phyloP scores from a whole-genome alignment of 2,113 vertebrate genomes.

The Larimichthys crocea region DNA sequence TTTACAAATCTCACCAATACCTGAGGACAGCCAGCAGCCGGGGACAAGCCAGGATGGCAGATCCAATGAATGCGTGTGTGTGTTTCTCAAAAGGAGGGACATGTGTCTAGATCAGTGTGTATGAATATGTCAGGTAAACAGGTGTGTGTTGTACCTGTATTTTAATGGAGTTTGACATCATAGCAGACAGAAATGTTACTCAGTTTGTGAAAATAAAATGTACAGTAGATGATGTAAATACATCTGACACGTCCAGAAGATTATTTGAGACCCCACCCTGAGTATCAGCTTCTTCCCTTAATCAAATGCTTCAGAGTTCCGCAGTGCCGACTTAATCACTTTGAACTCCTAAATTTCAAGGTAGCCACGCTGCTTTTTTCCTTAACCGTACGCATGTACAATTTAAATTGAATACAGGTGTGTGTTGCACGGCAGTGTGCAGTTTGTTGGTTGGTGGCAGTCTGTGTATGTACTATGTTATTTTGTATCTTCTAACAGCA shows the following conservation, averaged over 20 bases:
- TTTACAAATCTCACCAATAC: conserved; percentile 75
- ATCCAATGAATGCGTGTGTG: conserved; percentile 4
- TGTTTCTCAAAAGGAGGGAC: neutral
- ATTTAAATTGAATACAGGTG: neutral
- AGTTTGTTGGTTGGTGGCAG: neutral
- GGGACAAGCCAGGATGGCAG: conserved; percentile 30
- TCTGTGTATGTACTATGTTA: neutral
- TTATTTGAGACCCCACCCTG: neutral
- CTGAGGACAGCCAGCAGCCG: conserved; percentile 54
- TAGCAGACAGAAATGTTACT: neutral
- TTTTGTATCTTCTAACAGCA: neutral
- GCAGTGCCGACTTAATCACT: neutral
- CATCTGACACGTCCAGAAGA: too few species aligned
- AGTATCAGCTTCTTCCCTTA: neutral
- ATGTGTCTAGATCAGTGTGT: neutral
- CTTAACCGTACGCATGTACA: neutral
- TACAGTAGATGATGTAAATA: too few species aligned
- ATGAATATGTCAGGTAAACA: conserved; percentile 4
- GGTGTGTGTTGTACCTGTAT: neutral
- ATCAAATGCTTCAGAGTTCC: neutral
- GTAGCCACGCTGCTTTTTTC: neutral
- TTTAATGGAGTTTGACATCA: neutral
- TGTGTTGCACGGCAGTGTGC: neutral
- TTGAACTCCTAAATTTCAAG: neutral
- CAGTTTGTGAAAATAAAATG: neutral